Evolutionary conservation across 1,140 invertebrate species (phyloP).

Genomic region (Orchesella cincta): DNA sequence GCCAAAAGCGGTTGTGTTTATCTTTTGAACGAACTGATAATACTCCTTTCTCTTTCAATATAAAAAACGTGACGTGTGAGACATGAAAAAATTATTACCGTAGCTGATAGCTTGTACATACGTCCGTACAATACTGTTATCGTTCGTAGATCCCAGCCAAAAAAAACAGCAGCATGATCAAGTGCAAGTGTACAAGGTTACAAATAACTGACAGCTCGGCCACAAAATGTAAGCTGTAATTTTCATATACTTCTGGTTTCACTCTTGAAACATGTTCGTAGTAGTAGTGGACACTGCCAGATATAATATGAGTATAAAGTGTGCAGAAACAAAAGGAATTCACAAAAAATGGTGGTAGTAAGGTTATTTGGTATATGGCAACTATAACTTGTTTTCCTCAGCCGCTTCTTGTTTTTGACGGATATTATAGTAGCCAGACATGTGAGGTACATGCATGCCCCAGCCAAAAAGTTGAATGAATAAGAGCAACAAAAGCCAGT

Average conservation of each 20-base stretch:
- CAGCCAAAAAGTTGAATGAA: not conserved
- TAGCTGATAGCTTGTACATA: not conserved
- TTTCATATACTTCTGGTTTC: too few species aligned
- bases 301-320: too few species aligned
- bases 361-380: too few species aligned
- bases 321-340: too few species aligned
- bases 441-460: not conserved
- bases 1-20: not conserved
- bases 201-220: too few species aligned
- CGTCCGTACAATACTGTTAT: not conserved
- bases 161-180: not conserved
- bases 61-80: not conserved
- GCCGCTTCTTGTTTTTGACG: not conserved
- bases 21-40: not conserved
- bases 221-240: too few species aligned
- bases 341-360: too few species aligned
- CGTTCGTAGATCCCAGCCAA: not conserved
- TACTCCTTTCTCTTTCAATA: slow-evolving; percentile 15
- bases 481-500: not conserved
- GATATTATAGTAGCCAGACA: not conserved
- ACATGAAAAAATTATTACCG: slow-evolving; percentile 2
- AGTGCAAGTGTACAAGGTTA: not conserved
- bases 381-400: too few species aligned
- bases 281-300: too few species aligned
- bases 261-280: too few species aligned